These are phyloP conservation scores for Bombus waltoni DNA, from an alignment of 1,140 invertebrate genomes.

Conservation along the genomic window DNA sequence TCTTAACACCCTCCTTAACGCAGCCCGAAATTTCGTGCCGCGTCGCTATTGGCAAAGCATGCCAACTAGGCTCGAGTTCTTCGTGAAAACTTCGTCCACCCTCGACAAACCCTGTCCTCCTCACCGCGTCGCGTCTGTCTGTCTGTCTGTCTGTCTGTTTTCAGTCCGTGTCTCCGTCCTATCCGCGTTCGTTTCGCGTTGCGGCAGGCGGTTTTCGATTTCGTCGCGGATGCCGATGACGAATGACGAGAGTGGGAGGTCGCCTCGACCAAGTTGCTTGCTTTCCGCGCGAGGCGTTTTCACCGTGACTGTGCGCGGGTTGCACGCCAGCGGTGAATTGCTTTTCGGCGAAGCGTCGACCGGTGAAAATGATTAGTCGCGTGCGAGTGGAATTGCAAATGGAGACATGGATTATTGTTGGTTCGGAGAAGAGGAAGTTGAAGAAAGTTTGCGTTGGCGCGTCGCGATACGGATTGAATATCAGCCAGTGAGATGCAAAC, in stretches of 20 bases:
- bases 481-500: not conserved
- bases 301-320: not conserved
- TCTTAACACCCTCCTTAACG: constrained; percentile 75
- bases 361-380: constrained; percentile 14
- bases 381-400: not conserved
- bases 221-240: not conserved
- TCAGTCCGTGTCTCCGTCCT: not conserved
- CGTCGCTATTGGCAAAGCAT: constrained; percentile 64
- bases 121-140: not conserved
- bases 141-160: constrained; percentile 22
- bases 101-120: not conserved
- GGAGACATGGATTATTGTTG: constrained; percentile 5
- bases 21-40: constrained; percentile 68
- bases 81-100: constrained; percentile 47
- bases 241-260: not conserved
- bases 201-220: constrained; percentile 3
- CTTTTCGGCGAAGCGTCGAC: not conserved
- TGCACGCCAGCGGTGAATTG: not conserved
- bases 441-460: not conserved
- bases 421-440: not conserved
- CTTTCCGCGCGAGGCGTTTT: not conserved
- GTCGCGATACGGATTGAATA: not conserved
- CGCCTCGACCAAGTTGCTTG: not conserved
- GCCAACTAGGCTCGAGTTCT: constrained; percentile 50
- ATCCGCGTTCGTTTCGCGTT: not conserved